Evolutionary conservation across 2,888 invertebrate genomes (phyloP), one percentile per base, ranked within the genome.

Genomic region (Parochlus steinenii): DNA sequence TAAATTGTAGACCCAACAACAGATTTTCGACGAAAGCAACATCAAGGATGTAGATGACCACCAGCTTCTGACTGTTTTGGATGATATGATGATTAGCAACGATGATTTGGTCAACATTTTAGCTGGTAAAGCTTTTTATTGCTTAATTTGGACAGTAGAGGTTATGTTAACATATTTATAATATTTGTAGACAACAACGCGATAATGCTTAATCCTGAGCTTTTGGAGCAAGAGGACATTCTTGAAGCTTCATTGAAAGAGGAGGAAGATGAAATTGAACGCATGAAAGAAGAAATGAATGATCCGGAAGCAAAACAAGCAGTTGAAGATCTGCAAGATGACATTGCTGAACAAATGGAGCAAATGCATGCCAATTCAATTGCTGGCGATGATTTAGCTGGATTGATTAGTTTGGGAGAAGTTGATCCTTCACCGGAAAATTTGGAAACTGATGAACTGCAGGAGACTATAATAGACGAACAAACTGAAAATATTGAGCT

Each of bases 151-250:
- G 1, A 56, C 54, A n/a, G 55, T 53, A 19, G 57, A 58, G 18
- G 56, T 56, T 37, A 56, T 56, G 31, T 44, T 57, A 10, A 56
- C 48, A 17, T 49, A 49, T 33, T 56, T 57, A 10, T 51, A 56
- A 3, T 51, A n/a, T n/a, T n/a, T n/a, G n/a, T 46, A 3, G 47
- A 43, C 27, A 45, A 46, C 22, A 44, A 44, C 35, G 44, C 41
- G 6, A 45, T 47, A 5, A 42, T 46, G 8, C 33, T 44, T 10
- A 41, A 54, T 36, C 48, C 51, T 15, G 53, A 49, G 19, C 51
- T 55, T 8, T 48, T 56, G n/a, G 52, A 55, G 23, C 53, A 56
- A 17, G 51, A 54, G 3, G 52, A 54, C 11, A 51, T 53, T 10
- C 50, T 59, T 23, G 53, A 51, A 3, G 51, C 47, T n/a, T n/a